Conservation (phyloP, 2,888 invertebrate species). For the Diloba caeruleocephala region DNA sequence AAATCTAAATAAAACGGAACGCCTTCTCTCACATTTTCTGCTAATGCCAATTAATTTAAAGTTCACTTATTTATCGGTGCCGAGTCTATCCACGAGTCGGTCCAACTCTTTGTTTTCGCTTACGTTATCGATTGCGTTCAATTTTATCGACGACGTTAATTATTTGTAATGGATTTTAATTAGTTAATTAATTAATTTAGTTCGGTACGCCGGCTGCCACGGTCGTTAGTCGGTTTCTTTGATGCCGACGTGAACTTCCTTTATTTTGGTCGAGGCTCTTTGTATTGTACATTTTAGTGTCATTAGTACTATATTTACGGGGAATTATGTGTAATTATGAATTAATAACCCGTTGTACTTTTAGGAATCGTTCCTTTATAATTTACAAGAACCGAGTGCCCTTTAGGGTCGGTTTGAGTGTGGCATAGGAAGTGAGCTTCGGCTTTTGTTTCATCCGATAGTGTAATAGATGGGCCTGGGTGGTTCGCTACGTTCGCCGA, state of each 20-base stretch:
- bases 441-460: slow-evolving; percentile 6
- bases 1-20: slow-evolving; percentile 15
- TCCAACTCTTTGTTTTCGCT: slow-evolving; percentile 63
- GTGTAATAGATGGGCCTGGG: neutral
- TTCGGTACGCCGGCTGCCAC: slow-evolving; percentile 63
- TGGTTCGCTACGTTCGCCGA: neutral
- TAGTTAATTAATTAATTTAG: slow-evolving; percentile 85
- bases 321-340: slow-evolving; percentile 56
- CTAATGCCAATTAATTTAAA: slow-evolving; percentile 50
- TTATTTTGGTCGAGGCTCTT: slow-evolving; percentile 62
- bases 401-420: slow-evolving; percentile 18
- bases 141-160: slow-evolving; percentile 70
- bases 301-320: slow-evolving; percentile 54
- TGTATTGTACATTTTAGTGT: slow-evolving; percentile 61
- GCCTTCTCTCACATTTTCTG: slow-evolving; percentile 34
- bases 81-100: slow-evolving; percentile 42
- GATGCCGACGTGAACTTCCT: slow-evolving; percentile 67
- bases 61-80: slow-evolving; percentile 46
- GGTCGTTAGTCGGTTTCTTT: slow-evolving; percentile 74
- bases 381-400: slow-evolving; percentile 31
- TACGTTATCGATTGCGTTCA: slow-evolving; percentile 66
- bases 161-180: slow-evolving; percentile 81
- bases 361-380: slow-evolving; percentile 35
- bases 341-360: slow-evolving; percentile 51
- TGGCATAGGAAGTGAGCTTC: slow-evolving; percentile 12